These are phyloP conservation scores for Andrena bucephala DNA, from an alignment of 2,888 invertebrate genomes.

Conservation along the genomic window DNA sequence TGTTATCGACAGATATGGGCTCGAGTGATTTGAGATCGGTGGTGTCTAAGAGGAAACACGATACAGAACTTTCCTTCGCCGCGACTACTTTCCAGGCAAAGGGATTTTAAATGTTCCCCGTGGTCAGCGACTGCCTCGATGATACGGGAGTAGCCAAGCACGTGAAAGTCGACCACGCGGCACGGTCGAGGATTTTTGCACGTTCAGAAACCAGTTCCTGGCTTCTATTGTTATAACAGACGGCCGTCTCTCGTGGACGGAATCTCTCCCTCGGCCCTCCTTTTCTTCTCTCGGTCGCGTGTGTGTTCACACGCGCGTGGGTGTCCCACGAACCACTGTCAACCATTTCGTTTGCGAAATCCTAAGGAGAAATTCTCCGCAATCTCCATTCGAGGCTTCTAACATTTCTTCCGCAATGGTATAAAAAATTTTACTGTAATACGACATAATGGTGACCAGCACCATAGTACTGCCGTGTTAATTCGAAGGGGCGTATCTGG, in stretches of 20 bases:
- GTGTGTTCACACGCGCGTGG: slow-evolving; percentile 15
- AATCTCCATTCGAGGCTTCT: not conserved
- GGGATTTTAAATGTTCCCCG: slow-evolving; percentile 47
- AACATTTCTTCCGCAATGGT: too few relatives aligned
- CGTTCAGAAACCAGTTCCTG: slow-evolving; percentile 66
- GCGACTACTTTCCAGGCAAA: slow-evolving; percentile 33
- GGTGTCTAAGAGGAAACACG: not conserved
- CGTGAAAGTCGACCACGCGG: slow-evolving; percentile 71
- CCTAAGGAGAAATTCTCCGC: slow-evolving; percentile 5
- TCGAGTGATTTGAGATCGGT: not conserved
- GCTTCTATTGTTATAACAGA: slow-evolving; percentile 63
- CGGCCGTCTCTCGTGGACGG: slow-evolving; percentile 33
- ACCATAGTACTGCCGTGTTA: too few relatives aligned
- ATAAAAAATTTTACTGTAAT: too few relatives aligned
- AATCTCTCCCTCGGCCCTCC: slow-evolving; percentile 43
- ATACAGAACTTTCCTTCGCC: slow-evolving; percentile 18
- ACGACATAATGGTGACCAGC: too few relatives aligned
- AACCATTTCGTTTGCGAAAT: slow-evolving; percentile 33
- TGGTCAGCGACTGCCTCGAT: slow-evolving; percentile 53
- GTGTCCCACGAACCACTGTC: slow-evolving; percentile 20
- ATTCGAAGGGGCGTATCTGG: too few relatives aligned
- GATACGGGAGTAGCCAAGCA: slow-evolving; percentile 48
- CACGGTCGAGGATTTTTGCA: slow-evolving; percentile 58
- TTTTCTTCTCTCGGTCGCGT: slow-evolving; percentile 33
- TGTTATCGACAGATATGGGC: too few relatives aligned